Percentiles rank a stretch among this genome's conserved stretches.
Evolutionary conservation across 1,140 invertebrate species (phyloP).

Genomic region (Dreissena rostriformis): DNA sequence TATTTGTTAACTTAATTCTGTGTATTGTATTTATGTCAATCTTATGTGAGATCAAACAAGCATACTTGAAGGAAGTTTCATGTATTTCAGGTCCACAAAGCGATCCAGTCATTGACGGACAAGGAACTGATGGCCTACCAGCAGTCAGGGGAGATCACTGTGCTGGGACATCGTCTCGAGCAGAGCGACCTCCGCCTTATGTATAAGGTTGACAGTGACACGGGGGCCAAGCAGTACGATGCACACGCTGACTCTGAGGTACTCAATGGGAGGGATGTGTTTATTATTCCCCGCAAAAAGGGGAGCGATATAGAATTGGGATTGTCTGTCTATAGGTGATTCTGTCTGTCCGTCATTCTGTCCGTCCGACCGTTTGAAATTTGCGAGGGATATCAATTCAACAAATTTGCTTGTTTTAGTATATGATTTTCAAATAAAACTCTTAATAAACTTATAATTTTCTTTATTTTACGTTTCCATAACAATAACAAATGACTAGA

Average conservation of each 20-base stretch:
- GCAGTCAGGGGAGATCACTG: slow-evolving; percentile 85
- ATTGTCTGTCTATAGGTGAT: too few species aligned
- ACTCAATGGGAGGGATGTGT: neutral
- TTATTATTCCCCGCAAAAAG: too few species aligned
- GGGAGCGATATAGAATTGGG: too few species aligned
- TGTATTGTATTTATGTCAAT: neutral
- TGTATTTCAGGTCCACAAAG: slow-evolving; percentile 93
- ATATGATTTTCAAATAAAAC: too few species aligned
- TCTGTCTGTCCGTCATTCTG: too few species aligned
- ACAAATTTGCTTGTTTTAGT: too few species aligned
- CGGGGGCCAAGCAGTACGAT: slow-evolving; percentile 88
- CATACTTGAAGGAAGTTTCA: slow-evolving; percentile 79
- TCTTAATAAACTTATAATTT: too few species aligned
- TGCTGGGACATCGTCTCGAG: slow-evolving; percentile 85
- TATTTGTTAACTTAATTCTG: neutral
- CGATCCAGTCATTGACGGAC: slow-evolving; percentile 92
- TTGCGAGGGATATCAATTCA: too few species aligned
- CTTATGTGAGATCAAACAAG: slow-evolving; percentile 79
- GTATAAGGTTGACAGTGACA: slow-evolving; percentile 87
- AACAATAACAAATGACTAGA: too few species aligned
- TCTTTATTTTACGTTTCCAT: too few species aligned
- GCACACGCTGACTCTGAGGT: slow-evolving; percentile 94
- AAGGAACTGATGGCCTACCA: slow-evolving; percentile 91
- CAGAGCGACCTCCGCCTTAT: slow-evolving; percentile 93
- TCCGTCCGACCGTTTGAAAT: too few species aligned